phyloP scores from a whole-genome alignment of 2,888 invertebrate species.

The Ryuthela nishihirai region DNA sequence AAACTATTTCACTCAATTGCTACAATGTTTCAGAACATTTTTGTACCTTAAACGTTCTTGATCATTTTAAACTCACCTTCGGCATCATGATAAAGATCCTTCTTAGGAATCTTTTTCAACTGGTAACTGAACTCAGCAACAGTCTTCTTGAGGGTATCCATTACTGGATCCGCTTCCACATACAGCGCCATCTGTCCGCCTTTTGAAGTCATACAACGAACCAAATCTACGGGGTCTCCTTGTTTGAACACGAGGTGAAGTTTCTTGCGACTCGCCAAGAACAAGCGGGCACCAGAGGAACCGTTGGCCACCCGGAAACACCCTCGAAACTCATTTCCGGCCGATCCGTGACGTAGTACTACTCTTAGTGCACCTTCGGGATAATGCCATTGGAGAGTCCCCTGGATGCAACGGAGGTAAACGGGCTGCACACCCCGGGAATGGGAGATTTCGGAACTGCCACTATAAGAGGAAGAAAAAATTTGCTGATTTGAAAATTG shows the following conservation, averaged over 20 bases:
- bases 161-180: constrained; percentile 56
- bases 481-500: too few species aligned
- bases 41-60: too few species aligned
- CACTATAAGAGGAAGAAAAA: constrained; percentile 14
- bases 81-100: not conserved
- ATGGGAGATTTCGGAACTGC: constrained; percentile 39
- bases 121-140: constrained; percentile 66
- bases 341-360: constrained; percentile 59
- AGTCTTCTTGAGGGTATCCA: constrained; percentile 51
- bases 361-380: constrained; percentile 69
- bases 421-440: constrained; percentile 68
- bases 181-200: constrained; percentile 64
- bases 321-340: constrained; percentile 60
- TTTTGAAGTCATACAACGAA: constrained; percentile 61
- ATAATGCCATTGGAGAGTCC: constrained; percentile 69
- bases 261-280: constrained; percentile 62
- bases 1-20: too few species aligned
- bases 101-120: constrained; percentile 57
- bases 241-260: constrained; percentile 60
- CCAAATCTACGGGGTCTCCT: constrained; percentile 46
- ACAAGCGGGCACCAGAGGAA: constrained; percentile 56
- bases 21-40: too few species aligned
- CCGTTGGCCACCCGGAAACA: constrained; percentile 60
- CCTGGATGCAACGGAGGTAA: constrained; percentile 69
- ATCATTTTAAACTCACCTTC: constrained; percentile 46